A percentile compares a stretch with the other conserved stretches of the same genome.
These are phyloP conservation scores for Hyperoplus lanceolatus DNA, from an alignment of 2,797 vertebrate genomes.

Conservation along the genomic window DNA sequence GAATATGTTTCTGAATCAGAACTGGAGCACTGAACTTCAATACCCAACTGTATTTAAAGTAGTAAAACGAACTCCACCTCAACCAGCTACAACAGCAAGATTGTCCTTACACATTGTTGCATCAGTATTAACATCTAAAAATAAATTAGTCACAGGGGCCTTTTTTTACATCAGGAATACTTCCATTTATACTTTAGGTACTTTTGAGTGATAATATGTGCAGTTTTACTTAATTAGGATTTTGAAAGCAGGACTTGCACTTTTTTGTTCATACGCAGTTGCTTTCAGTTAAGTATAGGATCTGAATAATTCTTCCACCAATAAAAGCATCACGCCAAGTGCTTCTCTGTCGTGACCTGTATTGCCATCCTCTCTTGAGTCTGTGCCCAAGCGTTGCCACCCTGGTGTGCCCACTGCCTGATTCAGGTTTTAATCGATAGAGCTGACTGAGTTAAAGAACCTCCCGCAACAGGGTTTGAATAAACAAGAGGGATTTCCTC, in stretches of 20 bases:
- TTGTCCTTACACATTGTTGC: neutral
- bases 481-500: constrained; percentile 46
- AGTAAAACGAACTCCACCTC: neutral
- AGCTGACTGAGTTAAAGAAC: constrained; percentile 43
- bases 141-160: neutral
- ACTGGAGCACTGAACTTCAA: neutral
- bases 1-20: neutral
- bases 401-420: constrained; percentile 13
- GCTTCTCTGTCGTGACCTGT: constrained; percentile 8
- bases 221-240: neutral
- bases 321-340: neutral
- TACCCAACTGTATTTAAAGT: neutral
- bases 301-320: neutral
- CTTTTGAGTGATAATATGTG: neutral
- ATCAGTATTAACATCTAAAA: neutral
- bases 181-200: neutral
- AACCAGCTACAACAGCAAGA: neutral
- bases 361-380: constrained; percentile 14
- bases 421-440: constrained; percentile 56
- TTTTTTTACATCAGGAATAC: neutral
- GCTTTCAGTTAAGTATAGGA: neutral
- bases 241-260: neutral
- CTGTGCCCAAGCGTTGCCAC: constrained; percentile 14
- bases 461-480: constrained; percentile 51
- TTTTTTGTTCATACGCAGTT: neutral